Conservation (phyloP, 1,140 invertebrate genomes). For the Drosophila nikananu region DNA sequence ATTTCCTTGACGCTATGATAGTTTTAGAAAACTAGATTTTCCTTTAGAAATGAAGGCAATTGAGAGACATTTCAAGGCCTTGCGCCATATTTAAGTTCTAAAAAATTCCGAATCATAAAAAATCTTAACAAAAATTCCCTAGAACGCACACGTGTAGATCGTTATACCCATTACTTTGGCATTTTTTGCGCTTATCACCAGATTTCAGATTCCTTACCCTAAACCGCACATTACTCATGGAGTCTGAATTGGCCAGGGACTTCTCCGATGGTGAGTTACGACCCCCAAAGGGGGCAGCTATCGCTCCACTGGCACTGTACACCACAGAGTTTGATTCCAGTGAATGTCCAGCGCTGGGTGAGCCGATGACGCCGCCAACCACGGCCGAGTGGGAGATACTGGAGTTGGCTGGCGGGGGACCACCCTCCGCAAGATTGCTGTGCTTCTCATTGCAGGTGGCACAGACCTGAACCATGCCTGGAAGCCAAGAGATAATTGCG, state of each 20-base stretch:
- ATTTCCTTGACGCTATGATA: not conserved
- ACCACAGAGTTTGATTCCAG: slow-evolving; percentile 56
- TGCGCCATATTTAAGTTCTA: not conserved
- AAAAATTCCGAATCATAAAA: not conserved
- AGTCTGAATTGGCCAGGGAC: slow-evolving; percentile 81
- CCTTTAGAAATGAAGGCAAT: too few relatives aligned
- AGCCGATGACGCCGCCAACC: slow-evolving; percentile 6
- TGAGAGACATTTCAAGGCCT: too few relatives aligned
- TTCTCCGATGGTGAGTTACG: slow-evolving; percentile 82
- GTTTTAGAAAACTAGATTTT: not conserved
- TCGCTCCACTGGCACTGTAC: slow-evolving; percentile 53
- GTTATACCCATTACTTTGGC: not conserved
- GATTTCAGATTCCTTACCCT: slow-evolving; percentile 60
- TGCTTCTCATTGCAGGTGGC: slow-evolving; percentile 88
- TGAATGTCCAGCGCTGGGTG: slow-evolving; percentile 46
- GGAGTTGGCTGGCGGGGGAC: slow-evolving; percentile 16
- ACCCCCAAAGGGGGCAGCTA: slow-evolving; percentile 48
- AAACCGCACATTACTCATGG: slow-evolving; percentile 83
- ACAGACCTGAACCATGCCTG: slow-evolving; percentile 93
- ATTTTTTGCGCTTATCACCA: not conserved
- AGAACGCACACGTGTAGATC: not conserved
- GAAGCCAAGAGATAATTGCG: slow-evolving; percentile 6
- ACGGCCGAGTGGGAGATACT: slow-evolving; percentile 29
- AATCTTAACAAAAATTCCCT: not conserved
- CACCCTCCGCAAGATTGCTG: slow-evolving; percentile 74